Evolutionary conservation across 2,797 vertebrate genomes (phyloP).

Genomic region (Protosalanx chinensis): DNA sequence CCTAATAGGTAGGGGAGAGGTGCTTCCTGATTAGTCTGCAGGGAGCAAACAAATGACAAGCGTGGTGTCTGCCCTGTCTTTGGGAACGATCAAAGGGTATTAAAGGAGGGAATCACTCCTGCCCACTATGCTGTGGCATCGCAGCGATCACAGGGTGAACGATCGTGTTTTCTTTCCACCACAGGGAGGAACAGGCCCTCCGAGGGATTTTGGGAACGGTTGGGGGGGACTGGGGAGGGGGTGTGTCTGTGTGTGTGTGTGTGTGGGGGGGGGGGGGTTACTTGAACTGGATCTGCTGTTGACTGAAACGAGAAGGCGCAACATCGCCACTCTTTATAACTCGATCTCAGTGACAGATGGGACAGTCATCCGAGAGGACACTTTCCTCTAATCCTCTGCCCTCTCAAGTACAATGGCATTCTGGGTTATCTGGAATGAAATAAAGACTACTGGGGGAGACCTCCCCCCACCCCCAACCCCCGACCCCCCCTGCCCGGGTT

Average conservation of each 20-base stretch:
- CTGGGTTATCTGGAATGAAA: slow-evolving; percentile 51
- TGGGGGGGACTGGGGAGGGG: no score
- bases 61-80: slow-evolving; percentile 45
- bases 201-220: slow-evolving; percentile 48
- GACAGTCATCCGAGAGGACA: slow-evolving; percentile 70
- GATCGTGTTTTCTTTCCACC: slow-evolving; percentile 42
- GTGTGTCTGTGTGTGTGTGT: no score
- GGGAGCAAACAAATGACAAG: slow-evolving; percentile 43
- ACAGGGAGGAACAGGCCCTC: slow-evolving; percentile 52
- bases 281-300: slow-evolving; percentile 72
- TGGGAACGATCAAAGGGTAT: slow-evolving; percentile 38
- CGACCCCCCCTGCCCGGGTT: neutral
- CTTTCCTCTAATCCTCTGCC: slow-evolving; percentile 67
- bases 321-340: slow-evolving; percentile 71
- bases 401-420: slow-evolving; percentile 66
- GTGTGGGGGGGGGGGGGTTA: slow-evolving; percentile 55
- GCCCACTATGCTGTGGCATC: slow-evolving; percentile 15
- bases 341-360: slow-evolving; percentile 74
- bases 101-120: slow-evolving; percentile 16
- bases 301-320: slow-evolving; percentile 71
- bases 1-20: slow-evolving; percentile 62
- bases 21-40: slow-evolving; percentile 76
- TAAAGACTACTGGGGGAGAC: slow-evolving; percentile 52
- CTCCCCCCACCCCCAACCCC: slow-evolving; percentile 1
- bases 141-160: slow-evolving; percentile 19